Base-by-base conservation (phyloP, 2,797 vertebrate species). In the Huso huso region DNA sequence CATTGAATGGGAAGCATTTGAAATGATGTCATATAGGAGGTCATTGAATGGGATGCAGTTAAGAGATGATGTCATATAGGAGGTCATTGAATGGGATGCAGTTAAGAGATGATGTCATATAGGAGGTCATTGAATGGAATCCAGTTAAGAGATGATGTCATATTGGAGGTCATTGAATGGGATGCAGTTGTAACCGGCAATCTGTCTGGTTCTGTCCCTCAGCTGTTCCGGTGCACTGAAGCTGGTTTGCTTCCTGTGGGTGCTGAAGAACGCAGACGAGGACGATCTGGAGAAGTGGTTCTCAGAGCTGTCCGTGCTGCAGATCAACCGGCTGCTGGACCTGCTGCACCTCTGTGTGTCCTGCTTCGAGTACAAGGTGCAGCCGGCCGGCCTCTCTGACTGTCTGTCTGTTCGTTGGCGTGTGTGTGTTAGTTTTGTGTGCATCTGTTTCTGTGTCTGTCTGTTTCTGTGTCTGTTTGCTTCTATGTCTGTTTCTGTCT, bases 161-260 rank as follows among this genome's bases (percentile, higher is more conserved):
- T 23, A 3, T 23, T 3, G 3, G 3, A 23, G 23, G n/a, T n/a
- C n/a, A n/a, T n/a, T n/a, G n/a, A 59, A 59, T 9, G 57, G 13
- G 57, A 9, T 11, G 57, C 58, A 60, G 58, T 60, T 7, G 7
- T 7, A 1, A 18, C 7, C n/a, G n/a, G n/a, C n/a, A n/a, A n/a
- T 50, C 6, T 62, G 13, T 13, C 10, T 62, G 11, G 4, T 48
- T 49, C 57, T 49, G 10, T 18, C 12, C 23, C 11, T 8, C 82
- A 96, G 94, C 76, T 87, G 0, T 80, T 88, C 52, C 90, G 94
- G 15, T n/a, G n/a, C n/a, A n/a, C n/a, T n/a, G n/a, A n/a, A n/a
- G n/a, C 79, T 96, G 78, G 89, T 88, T 52, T 94, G 93, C 63
- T 90, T 94, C 69, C 87, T 96, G 23, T 96, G 94, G 94, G 93